A percentile compares a stretch with the other conserved stretches of the same genome.
phyloP scores from a whole-genome alignment of 1,140 invertebrate genomes.

The Saccostrea echinata region DNA sequence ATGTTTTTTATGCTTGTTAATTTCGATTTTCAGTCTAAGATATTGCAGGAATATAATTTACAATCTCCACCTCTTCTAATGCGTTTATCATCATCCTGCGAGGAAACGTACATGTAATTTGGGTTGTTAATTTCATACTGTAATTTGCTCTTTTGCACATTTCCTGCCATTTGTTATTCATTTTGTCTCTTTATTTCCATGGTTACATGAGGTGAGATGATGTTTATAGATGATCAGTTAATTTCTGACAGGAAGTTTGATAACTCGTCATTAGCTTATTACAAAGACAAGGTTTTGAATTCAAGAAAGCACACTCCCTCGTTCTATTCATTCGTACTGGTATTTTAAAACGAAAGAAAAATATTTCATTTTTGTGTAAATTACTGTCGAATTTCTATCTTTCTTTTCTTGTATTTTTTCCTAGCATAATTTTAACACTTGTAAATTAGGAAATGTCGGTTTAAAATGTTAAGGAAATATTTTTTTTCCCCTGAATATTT shows the following conservation, averaged over 20 bases:
- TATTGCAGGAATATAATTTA: background rate
- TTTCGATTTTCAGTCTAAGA: background rate
- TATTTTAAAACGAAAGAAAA: background rate
- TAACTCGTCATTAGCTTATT: background rate
- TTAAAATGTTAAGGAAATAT: too few species aligned
- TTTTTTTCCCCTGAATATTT: too few species aligned
- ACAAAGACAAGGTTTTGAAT: background rate
- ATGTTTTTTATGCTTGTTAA: background rate
- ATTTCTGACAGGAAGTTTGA: background rate
- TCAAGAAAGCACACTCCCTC: background rate
- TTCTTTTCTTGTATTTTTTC: too few species aligned
- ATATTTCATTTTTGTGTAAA: background rate
- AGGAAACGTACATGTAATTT: background rate
- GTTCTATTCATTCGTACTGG: background rate
- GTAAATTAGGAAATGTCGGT: too few species aligned
- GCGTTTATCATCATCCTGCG: background rate
- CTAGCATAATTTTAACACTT: too few species aligned
- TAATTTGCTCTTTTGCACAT: background rate
- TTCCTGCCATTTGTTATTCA: slow-evolving; percentile 15
- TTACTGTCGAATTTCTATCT: too few species aligned
- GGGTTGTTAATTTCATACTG: background rate
- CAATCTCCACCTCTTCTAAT: slow-evolving; percentile 1
- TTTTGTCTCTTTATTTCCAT: background rate
- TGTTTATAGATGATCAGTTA: slow-evolving; percentile 3
- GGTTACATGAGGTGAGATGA: background rate